Evolutionary conservation across 2,797 vertebrate genomes (phyloP), one percentile per base, ranked within the genome.

Genomic region (Remorina albescens): DNA sequence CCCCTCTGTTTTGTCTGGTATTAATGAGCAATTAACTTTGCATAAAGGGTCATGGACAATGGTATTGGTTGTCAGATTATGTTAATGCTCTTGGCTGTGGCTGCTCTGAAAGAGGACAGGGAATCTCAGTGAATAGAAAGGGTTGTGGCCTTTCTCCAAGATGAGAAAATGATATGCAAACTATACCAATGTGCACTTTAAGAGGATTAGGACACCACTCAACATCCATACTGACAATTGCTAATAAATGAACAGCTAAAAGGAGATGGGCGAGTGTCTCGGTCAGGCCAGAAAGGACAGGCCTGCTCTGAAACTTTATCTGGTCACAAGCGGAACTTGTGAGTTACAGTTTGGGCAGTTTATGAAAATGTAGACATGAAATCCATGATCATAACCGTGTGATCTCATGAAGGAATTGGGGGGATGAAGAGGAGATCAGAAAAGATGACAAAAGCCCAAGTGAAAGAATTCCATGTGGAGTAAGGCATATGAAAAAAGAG

Each of bases 21-120:
- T 92, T 92, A 93, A 92, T 93, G 90, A 93, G 91, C 90, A 93
- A 92, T 93, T 93, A 94, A 91, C 91, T 93, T 93, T 91, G 92
- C 91, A 92, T 93, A 92, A 88, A 92, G 92, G 92, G 86, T 92
- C 86, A 85, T 10, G 82, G 83, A 92, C 90, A 93, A 94, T 88
- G 65, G 88, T 80, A 73, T 84, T 89, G 86, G 90, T 91, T 92
- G 91, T 93, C 92, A 93, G 92, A 93, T 94, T 92, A 93, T 93
- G 92, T 82, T 90, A 93, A 94, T 93, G 87, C 66, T 2, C 56
- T 61, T 84, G 84, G 87, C 78, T 76, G 88, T 84, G 80, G 86
- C 76, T 71, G 76, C 71, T n/a, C 58, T 89, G 82, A 91, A 91
- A 88, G 87, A 77, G 79, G 79, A 80, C 74, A 55, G 85, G 81